These are phyloP conservation scores for Helostoma temminkii DNA, from an alignment of 2,797 vertebrate genomes.

Conservation along the genomic window DNA sequence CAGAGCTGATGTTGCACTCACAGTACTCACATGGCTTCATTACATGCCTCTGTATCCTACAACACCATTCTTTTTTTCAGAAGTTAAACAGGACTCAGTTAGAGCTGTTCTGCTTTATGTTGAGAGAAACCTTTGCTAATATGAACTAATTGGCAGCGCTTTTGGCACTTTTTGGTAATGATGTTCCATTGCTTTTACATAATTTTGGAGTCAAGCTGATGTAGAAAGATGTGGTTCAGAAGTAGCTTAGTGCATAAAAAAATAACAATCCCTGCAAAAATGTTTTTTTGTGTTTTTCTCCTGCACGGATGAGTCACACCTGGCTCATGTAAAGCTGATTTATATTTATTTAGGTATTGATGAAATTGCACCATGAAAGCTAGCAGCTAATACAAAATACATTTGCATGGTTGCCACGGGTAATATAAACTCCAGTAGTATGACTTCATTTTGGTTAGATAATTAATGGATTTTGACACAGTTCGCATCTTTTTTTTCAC, in stretches of 20 bases:
- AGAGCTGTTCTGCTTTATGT: neutral
- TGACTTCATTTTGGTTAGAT: neutral
- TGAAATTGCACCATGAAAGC: neutral
- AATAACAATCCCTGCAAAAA: neutral
- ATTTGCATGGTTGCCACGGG: neutral
- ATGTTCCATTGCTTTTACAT: neutral
- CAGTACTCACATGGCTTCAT: conserved; percentile 26
- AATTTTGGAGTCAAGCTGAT: neutral
- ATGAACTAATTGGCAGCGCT: too few species aligned
- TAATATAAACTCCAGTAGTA: neutral
- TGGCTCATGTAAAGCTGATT: neutral
- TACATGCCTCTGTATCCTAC: conserved; percentile 14
- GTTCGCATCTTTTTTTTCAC: too few species aligned
- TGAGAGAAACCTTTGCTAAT: neutral
- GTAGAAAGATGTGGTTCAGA: too few species aligned
- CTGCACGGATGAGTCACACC: neutral
- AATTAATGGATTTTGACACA: too few species aligned
- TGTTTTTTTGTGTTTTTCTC: neutral
- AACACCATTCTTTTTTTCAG: conserved; percentile 21
- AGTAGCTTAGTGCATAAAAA: neutral
- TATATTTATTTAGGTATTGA: neutral
- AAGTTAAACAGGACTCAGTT: neutral
- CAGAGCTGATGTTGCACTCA: conserved; percentile 15
- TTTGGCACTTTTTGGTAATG: neutral
- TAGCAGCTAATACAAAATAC: too few species aligned